Evolutionary conservation across 2,888 invertebrate genomes (phyloP), one percentile per base, ranked within the genome.

Genomic region (Noctua comes): DNA sequence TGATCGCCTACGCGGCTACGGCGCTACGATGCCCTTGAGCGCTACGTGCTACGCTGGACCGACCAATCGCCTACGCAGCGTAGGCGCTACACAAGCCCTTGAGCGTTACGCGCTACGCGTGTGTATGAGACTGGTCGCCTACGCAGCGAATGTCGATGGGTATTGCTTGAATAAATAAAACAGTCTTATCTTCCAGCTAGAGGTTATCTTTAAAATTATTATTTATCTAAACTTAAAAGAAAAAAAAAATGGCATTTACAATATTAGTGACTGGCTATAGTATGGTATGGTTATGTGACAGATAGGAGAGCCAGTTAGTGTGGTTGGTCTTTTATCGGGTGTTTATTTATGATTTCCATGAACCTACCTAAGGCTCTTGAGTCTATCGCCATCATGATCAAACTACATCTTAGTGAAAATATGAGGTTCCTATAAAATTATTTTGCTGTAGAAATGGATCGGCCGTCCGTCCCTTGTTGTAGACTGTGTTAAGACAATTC

Each of bases 1-100:
- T 7, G 40, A 40, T 40, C 24, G 18, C 11, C 18, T 31, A 27
- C 48, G 40, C 48, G 11, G 16, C 1, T 16, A 36, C 21, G 51
- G 51, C 27, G 27, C 72, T 73, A 72, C 27, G 36, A 11, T 40
- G 31, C 59, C 59, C 80, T 46, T 27, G n/a, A 48, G 13, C 1
- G 80, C 71, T 71, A 48, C 57, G 80, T 16, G 40, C 48, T 40
- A 51, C 62, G 51, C 3, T 10, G n/a, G 48, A 18, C 27, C 40
- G 54, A 18, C 5, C 31, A 16, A 48, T 16, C n/a, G 72, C 59
- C 70, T 80, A 54, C 79, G 65, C 51, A 31, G 31, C 43, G 43
- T 31, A 43, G n/a, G 10, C 1, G 31, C 69, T 59, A 69, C 43
- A 16, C 31, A n/a, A 48, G 40, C 62, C n/a, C 80, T 78, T 62